phyloP scores from a whole-genome alignment of 2,888 invertebrate genomes.

The Ferrisia virgata region DNA sequence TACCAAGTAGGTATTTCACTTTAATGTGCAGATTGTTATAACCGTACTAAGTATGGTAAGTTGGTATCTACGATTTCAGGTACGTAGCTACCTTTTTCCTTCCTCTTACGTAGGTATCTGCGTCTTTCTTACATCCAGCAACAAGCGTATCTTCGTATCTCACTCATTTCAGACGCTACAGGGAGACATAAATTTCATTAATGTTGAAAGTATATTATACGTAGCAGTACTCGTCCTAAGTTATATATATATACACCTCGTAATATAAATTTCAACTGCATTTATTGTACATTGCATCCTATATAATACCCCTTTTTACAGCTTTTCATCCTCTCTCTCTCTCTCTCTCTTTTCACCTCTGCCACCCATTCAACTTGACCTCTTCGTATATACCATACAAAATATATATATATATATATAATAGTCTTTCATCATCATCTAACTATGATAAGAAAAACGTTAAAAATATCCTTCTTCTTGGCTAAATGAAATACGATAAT shows the following conservation, averaged over 20 bases:
- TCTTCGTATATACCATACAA: no score
- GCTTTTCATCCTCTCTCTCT: no score
- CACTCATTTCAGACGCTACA: neutral
- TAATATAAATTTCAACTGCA: neutral
- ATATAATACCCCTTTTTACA: no score
- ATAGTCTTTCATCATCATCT: no score
- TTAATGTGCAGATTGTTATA: neutral
- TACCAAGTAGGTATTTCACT: no score
- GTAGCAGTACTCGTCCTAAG: neutral
- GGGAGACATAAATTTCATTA: slow-evolving; percentile 11
- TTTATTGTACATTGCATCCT: neutral
- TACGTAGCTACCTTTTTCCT: neutral
- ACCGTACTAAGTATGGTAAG: no score
- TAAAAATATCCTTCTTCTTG: no score
- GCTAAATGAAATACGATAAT: neutral
- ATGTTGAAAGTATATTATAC: neutral
- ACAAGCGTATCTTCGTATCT: neutral
- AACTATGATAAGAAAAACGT: no score
- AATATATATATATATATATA: no score
- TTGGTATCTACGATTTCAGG: no score
- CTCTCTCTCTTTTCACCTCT: no score
- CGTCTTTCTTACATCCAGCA: neutral
- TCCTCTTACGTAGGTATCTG: neutral
- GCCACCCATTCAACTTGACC: no score
- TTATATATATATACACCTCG: neutral